phyloP scores from a whole-genome alignment of 2,888 invertebrate species.

The Agrochola lychnidis region DNA sequence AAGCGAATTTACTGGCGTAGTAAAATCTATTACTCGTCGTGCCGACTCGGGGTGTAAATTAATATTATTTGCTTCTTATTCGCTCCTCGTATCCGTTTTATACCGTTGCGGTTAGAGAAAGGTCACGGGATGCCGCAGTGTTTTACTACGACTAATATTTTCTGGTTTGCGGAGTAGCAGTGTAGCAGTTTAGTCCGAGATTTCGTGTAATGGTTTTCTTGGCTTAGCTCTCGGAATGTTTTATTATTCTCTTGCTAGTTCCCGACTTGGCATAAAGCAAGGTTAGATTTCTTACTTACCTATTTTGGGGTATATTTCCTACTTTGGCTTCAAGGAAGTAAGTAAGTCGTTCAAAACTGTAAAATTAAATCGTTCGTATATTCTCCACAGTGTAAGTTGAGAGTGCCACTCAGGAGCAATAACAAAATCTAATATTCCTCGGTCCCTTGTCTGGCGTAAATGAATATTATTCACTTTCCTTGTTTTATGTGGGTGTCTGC shows the following conservation, averaged over 20 bases:
- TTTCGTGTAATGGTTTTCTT: constrained; percentile 55
- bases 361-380: constrained; percentile 34
- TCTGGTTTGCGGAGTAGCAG: constrained; percentile 44
- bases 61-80: constrained; percentile 62
- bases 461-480: constrained; percentile 53
- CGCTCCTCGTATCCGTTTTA: constrained; percentile 40
- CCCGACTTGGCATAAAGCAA: constrained; percentile 27
- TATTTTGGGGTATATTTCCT: constrained; percentile 23
- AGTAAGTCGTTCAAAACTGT: constrained; percentile 19
- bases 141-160: constrained; percentile 51
- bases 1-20: constrained; percentile 72
- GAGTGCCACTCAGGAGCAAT: constrained; percentile 31
- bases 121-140: constrained; percentile 48
- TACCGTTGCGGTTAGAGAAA: constrained; percentile 43
- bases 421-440: constrained; percentile 53
- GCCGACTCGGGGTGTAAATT: constrained; percentile 64
- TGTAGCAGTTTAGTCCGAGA: constrained; percentile 35
- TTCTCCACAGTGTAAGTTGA: constrained; percentile 17
- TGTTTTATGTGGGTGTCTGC: constrained; percentile 45
- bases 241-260: constrained; percentile 44
- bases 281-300: constrained; percentile 26
- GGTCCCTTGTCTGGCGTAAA: constrained; percentile 46
- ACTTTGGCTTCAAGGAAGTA: constrained; percentile 12
- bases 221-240: constrained; percentile 42
- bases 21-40: constrained; percentile 72